Evolutionary conservation across 2,888 invertebrate species (phyloP).

Genomic region (Aleiodes alternator): DNA sequence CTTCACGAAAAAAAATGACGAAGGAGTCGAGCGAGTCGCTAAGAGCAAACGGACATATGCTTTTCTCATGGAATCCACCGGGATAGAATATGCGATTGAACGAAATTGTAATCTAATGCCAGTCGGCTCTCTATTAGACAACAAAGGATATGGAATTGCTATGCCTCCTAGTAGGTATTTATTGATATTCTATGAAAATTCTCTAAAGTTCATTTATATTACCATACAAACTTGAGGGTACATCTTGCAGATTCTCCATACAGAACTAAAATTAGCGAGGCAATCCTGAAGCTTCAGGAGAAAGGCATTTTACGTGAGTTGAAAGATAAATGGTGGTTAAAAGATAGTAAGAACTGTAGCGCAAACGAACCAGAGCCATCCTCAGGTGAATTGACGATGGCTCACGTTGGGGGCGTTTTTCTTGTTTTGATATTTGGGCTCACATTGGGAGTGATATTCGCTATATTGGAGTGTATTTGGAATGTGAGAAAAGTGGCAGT

Average conservation of each 20-base stretch:
- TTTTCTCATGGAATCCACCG: constrained; percentile 97
- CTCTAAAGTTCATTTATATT: not conserved
- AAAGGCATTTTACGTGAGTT: constrained; percentile 87
- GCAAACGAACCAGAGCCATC: constrained; percentile 72
- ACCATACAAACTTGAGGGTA: not conserved
- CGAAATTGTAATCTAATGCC: constrained; percentile 93
- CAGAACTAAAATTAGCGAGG: constrained; percentile 88
- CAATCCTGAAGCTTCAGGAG: constrained; percentile 93
- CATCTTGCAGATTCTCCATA: constrained; percentile 82
- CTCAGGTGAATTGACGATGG: constrained; percentile 83
- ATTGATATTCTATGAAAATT: not conserved
- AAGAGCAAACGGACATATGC: constrained; percentile 93
- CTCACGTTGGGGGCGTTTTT: constrained; percentile 95
- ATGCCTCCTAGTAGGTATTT: constrained; percentile 89
- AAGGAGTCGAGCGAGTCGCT: constrained; percentile 93
- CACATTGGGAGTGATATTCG: constrained; percentile 83
- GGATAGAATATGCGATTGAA: constrained; percentile 95
- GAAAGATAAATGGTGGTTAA: constrained; percentile 95
- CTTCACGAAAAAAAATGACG: constrained; percentile 89
- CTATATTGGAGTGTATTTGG: constrained; percentile 90
- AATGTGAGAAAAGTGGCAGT: constrained; percentile 87
- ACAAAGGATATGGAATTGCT: constrained; percentile 97
- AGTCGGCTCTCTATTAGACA: constrained; percentile 94
- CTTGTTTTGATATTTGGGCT: constrained; percentile 88
- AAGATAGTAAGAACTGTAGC: constrained; percentile 79